A percentile compares a stretch with the other conserved stretches of the same genome.
phyloP scores from a whole-genome alignment of 2,888 invertebrate species.

The Epinotia brunnichana region DNA sequence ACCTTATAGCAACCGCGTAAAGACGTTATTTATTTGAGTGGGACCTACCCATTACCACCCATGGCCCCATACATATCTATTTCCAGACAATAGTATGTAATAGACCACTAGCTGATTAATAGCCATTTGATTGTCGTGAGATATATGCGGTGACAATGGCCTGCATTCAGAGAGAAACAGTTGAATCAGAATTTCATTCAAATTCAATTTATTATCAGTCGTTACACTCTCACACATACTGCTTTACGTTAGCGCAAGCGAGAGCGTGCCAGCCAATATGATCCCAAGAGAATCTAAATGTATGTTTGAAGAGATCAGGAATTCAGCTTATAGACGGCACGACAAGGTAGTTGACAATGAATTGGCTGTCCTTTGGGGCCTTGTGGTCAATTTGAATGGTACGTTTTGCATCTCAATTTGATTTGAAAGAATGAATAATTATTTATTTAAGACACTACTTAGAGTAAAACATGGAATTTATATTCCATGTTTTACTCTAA shows the following conservation, averaged over 20 bases:
- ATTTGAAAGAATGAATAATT: too few species aligned
- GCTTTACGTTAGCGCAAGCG: not conserved
- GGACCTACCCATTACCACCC: not conserved
- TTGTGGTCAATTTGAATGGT: too few species aligned
- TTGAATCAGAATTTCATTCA: not conserved
- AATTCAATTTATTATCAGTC: not conserved
- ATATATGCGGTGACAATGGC: slow-evolving; percentile 1
- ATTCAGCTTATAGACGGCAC: not conserved
- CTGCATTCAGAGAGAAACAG: not conserved
- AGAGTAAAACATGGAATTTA: too few species aligned
- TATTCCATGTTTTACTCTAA: too few species aligned
- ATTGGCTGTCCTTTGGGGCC: not conserved
- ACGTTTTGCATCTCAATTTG: too few species aligned
- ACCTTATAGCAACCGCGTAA: not conserved
- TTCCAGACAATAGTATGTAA: not conserved
- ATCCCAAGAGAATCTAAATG: not conserved
- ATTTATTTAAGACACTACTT: too few species aligned
- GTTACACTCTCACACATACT: not conserved
- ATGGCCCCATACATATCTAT: not conserved
- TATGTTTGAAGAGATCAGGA: not conserved
- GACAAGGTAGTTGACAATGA: not conserved
- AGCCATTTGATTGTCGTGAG: slow-evolving; percentile 6
- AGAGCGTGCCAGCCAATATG: not conserved
- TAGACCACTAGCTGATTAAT: not conserved
- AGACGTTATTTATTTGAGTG: not conserved